Base-by-base conservation (phyloP, 1,140 invertebrate genomes). In the Streblospio benedicti region DNA sequence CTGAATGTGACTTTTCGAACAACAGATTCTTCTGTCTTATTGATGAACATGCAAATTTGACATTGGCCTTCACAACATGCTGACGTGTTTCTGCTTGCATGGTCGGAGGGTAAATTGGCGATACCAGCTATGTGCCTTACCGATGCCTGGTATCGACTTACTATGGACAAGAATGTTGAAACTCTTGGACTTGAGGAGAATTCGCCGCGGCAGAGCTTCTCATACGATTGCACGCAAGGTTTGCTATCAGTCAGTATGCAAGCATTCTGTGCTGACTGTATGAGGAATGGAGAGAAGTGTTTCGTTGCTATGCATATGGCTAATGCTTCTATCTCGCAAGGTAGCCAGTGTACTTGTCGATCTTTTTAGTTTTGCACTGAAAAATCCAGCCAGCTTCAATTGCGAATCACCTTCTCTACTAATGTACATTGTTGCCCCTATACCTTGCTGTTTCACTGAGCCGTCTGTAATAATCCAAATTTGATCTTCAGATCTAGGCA, bases 281-380 rank as follows among this genome's bases (percentile, higher is more conserved):
- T 59, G 12, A 64, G 60, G 25, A 33, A 62, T 20, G 65, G 57
- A 47, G 54, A 59, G 59, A 60, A 64, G 47, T 65, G 61, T 51
- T 65, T 63, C 3, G 58, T 60, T 5, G 67, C 33, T 12, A 52
- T 57, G 23, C 53, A 54, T 18, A 68, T 68, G 4, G 45, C 41
- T 25, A 66, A 51, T 3, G 65, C 65, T 31, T 63, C 65, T 31
- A 68, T 49, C 35, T 66, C 64, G 54, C 64, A 67, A 18, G 62
- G 62, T 45, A 67, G 18, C 64, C 66, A 66, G n/a, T 28, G 55
- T 14, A 32, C 58, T 35, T 64, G 62, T 6, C 53, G 59, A 32
- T 61, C 52, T 5, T 51, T n/a, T n/a, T 2, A 59, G 54, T 44
- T 64, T 62, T 4, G 59, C 59, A 49, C 62, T 62, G 20, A 66